Base-by-base conservation (phyloP, 2,113 vertebrate species). In the Varanus salvator region DNA sequence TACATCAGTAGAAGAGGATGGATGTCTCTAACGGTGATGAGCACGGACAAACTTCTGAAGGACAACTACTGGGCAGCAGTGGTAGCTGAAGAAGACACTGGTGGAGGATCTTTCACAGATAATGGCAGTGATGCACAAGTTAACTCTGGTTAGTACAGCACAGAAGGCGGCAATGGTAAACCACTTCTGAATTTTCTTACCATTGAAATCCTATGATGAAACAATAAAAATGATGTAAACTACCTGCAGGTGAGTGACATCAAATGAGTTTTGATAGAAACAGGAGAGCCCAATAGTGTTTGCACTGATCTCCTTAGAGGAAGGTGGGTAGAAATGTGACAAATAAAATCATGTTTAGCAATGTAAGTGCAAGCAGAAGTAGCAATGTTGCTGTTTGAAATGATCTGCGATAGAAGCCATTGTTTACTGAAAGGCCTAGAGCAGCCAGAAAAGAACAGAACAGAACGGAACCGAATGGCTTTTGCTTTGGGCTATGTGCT, bases 281-380 rank as follows among this genome's bases (percentile, higher is more conserved):
- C 3, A 8, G 72, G n/a, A 86, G 54, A 78, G 21, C 7, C n/a
- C n/a, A 5, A n/a, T 66, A 48, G 31, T n/a, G 21, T 23, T 14
- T 44, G 68, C 50, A 38, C 54, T 88, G 50, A 57, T 4, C 80
- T 89, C 54, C 71, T 83, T 44, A 84, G 17, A 52, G 64, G 60
- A 87, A 87, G 21, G 14, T 57, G 23, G 29, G 25, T 80, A 64
- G 31, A 50, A 64, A 82, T 75, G 6, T 86, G 91, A 86, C 27
- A 34, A 74, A 74, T 44, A 87, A 92, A 92, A 92, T 8, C 57
- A 29, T n/a, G 88, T 88, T 87, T 84, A 87, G n/a, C 17, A 75
- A 72, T 8, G 69, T 85, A 89, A 93, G 74, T 6, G 64, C 17
- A 87, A 71, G 9, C 80, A 83, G 74, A 21, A 87, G 14, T 9